Conservation (phyloP, 2,113 vertebrate genomes). For the Myotis davidii region DNA sequence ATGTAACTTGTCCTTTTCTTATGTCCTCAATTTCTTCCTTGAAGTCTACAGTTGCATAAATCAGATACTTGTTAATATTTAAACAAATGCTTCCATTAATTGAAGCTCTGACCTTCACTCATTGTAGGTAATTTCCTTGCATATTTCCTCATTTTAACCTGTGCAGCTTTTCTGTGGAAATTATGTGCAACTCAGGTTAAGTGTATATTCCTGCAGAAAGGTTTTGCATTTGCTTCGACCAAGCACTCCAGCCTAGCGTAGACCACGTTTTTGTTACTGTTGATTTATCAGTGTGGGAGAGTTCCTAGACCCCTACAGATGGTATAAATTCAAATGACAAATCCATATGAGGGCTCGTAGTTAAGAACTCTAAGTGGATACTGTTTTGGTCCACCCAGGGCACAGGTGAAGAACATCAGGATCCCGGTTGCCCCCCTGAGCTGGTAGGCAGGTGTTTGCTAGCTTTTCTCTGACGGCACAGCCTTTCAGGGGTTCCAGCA, state of each 20-base stretch:
- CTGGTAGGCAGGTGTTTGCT: neutral
- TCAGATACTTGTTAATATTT: neutral
- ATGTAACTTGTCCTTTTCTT: neutral
- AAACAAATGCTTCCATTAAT: neutral
- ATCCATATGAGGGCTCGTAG: neutral
- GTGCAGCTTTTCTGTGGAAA: neutral
- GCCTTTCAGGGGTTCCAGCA: neutral
- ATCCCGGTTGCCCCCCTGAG: neutral
- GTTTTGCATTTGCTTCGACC: neutral
- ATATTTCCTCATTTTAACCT: neutral
- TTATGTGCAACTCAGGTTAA: neutral
- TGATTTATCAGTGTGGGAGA: neutral
- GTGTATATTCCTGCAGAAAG: neutral
- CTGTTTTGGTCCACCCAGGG: neutral
- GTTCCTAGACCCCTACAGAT: neutral
- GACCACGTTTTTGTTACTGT: neutral
- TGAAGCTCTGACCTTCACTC: neutral
- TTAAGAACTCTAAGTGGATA: neutral
- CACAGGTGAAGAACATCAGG: neutral
- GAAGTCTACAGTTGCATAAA: neutral
- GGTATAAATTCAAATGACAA: neutral
- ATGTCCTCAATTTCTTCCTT: slow-evolving; percentile 9
- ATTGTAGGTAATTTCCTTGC: neutral
- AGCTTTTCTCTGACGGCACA: neutral
- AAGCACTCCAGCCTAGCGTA: neutral